Evolutionary conservation across 2,888 invertebrate genomes (phyloP).

Genomic region (Athalia rosae): DNA sequence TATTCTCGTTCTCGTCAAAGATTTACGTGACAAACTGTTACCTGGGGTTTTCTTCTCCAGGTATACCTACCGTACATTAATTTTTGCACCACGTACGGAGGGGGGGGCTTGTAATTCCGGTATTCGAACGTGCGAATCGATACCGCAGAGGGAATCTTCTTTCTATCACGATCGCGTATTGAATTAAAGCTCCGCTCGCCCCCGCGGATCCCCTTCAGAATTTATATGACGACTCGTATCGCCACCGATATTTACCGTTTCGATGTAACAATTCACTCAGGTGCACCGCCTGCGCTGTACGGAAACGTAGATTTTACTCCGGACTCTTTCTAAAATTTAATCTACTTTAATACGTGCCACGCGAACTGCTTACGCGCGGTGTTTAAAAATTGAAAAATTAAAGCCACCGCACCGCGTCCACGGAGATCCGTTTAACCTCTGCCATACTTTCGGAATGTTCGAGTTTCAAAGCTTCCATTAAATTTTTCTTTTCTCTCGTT

Average conservation of each 20-base stretch:
- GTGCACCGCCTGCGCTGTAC: not conserved
- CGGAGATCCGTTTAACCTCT: slow-evolving; percentile 16
- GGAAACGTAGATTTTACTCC: not conserved
- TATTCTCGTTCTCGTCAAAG: slow-evolving; percentile 29
- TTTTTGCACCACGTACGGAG: slow-evolving; percentile 1
- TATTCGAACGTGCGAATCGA: slow-evolving; percentile 41
- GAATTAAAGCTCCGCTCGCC: slow-evolving; percentile 26
- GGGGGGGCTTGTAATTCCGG: slow-evolving; percentile 22
- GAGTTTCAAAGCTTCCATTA: not conserved
- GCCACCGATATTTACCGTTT: slow-evolving; percentile 18
- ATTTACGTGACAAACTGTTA: slow-evolving; percentile 31
- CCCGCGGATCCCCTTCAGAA: not conserved
- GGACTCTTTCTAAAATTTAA: not conserved
- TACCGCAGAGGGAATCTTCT: not conserved
- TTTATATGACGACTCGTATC: slow-evolving; percentile 42
- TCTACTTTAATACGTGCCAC: slow-evolving; percentile 9
- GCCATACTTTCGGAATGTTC: not conserved
- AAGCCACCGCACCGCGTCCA: slow-evolving; percentile 4
- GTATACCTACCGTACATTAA: not conserved
- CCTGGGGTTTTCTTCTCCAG: slow-evolving; percentile 3
- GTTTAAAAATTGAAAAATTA: not conserved
- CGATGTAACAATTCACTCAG: not conserved
- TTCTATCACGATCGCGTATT: slow-evolving; percentile 33
- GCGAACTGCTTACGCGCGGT: not conserved
- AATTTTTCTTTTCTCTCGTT: not conserved